These are phyloP conservation scores for Huso huso DNA, from an alignment of 2,797 vertebrate genomes.

Conservation along the genomic window DNA sequence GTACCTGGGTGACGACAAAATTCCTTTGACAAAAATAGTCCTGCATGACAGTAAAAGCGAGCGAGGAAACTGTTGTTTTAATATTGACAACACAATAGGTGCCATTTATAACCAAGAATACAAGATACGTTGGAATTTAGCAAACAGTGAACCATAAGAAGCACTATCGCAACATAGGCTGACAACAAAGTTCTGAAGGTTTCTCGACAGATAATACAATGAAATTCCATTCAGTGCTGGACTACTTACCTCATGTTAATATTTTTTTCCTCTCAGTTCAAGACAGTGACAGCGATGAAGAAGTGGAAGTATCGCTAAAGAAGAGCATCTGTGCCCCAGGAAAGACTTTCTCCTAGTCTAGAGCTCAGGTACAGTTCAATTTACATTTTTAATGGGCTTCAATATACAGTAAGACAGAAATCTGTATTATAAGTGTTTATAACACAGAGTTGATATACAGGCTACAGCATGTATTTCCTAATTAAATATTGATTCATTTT, in stretches of 20 bases:
- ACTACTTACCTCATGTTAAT: neutral
- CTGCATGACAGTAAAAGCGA: neutral
- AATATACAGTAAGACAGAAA: too few relatives aligned
- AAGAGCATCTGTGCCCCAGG: neutral
- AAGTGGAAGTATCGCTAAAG: neutral
- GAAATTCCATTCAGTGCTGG: neutral
- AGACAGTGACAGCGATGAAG: neutral
- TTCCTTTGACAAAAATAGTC: neutral
- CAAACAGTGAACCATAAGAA: neutral
- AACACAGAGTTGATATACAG: too few relatives aligned
- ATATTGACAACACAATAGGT: neutral
- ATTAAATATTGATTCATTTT: too few relatives aligned
- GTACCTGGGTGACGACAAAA: neutral
- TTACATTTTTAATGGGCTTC: neutral
- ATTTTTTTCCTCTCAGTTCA: conserved; percentile 1
- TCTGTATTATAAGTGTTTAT: too few relatives aligned
- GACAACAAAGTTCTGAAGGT: neutral
- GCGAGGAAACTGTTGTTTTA: neutral
- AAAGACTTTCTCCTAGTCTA: neutral
- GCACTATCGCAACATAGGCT: neutral
- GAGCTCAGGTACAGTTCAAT: neutral
- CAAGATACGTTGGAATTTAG: neutral
- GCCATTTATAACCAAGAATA: neutral
- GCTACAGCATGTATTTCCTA: too few relatives aligned
- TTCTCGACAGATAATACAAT: neutral